A percentile compares a stretch with the other conserved stretches of the same genome.
phyloP scores from a whole-genome alignment of 2,113 vertebrate species.

The Ceyx margarethae region DNA sequence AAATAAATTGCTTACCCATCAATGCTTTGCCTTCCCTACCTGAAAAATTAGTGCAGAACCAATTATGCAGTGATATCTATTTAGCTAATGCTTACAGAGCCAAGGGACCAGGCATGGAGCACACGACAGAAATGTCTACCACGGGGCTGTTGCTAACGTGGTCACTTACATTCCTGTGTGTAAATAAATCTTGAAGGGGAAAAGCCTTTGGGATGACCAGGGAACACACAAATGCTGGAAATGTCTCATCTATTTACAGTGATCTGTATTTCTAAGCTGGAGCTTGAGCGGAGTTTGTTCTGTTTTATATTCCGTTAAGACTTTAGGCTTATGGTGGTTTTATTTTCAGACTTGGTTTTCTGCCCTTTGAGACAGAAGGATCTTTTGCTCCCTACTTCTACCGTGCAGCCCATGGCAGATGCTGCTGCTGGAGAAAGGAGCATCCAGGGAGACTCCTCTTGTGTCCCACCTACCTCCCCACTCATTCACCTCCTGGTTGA shows the following conservation, averaged over 20 bases:
- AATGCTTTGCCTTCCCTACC: background rate
- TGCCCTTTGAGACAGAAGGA: background rate
- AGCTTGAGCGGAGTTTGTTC: background rate
- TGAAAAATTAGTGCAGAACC: background rate
- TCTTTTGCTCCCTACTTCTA: background rate
- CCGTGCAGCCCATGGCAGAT: background rate
- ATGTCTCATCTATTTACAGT: background rate
- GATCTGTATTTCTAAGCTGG: background rate
- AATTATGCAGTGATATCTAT: background rate
- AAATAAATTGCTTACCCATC: background rate
- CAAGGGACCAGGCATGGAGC: background rate
- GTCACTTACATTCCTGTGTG: conserved; percentile 39
- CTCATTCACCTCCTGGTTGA: background rate
- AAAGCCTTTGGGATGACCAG: conserved; percentile 24
- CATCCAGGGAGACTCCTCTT: background rate
- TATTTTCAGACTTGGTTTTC: background rate
- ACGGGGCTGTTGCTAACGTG: background rate
- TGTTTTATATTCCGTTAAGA: background rate
- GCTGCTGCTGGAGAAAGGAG: background rate
- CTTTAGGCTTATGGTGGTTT: background rate
- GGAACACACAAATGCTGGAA: background rate
- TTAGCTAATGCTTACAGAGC: conserved; percentile 24
- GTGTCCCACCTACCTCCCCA: background rate
- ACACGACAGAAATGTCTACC: background rate
- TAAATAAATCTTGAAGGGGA: conserved; percentile 45